A percentile compares a stretch with the other conserved stretches of the same genome.
phyloP scores from a whole-genome alignment of 2,113 vertebrate genomes.

The Dendrocopos noguchii region DNA sequence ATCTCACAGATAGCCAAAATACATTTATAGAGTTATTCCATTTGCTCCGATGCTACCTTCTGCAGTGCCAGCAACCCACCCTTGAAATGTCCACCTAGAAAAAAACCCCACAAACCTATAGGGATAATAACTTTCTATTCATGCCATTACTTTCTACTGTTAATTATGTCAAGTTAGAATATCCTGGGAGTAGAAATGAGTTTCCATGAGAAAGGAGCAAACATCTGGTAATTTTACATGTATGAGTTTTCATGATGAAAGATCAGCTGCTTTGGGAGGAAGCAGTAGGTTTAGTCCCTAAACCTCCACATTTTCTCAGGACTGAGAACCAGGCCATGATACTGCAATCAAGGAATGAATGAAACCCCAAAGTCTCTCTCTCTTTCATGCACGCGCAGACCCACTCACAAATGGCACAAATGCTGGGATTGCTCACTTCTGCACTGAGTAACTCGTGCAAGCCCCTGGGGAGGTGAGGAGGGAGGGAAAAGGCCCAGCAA shows the following conservation, averaged over 20 bases:
- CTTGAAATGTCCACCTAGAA: background rate
- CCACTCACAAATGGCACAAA: background rate
- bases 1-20: background rate
- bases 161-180: background rate
- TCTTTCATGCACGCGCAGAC: background rate
- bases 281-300: background rate
- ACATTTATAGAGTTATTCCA: background rate
- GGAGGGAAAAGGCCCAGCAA: background rate
- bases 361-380: background rate
- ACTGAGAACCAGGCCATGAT: background rate
- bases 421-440: background rate
- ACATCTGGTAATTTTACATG: background rate
- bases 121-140: background rate
- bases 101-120: background rate
- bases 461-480: background rate
- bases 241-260: background rate
- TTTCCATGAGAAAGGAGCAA: background rate
- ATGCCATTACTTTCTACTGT: background rate
- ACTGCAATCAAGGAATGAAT: background rate
- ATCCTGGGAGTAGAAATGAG: background rate
- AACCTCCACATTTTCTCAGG: background rate
- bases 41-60: background rate
- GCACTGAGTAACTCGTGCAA: background rate
- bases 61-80: background rate
- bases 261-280: background rate